Base-by-base conservation (phyloP, 23 tunicate species). In the Trididemnum nubilum region DNA sequence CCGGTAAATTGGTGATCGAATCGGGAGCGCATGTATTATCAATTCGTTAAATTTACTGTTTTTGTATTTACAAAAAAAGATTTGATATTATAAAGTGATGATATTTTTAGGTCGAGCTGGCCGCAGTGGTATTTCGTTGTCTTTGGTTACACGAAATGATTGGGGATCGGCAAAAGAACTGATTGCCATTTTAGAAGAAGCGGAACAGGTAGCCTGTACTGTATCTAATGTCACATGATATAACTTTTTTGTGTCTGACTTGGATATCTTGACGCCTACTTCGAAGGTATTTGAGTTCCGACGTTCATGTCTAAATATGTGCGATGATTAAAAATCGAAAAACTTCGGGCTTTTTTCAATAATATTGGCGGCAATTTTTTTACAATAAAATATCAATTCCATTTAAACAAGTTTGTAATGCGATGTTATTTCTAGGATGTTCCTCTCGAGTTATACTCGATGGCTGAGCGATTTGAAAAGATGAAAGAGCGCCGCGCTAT, bases 111-210 rank as follows among this genome's bases (percentile, higher is more conserved):
- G 91, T 44, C 72, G 97, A 1, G 97, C 97, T 61, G 97, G 97
- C 1, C 70, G 83, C 25, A 81, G 77, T 78, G 97, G 97, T 2
- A 54, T 57, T 1, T 82, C 97, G 24, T 51, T 92, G 30, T 81
- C 97, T 1, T 64, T 92, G 23, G 81, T 92, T 2, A 92, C 97
- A 44, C 78, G 91, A 37, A 73, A 72, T 33, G 97, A 91, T 49
- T 91, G 97, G 97, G 85, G 90, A 0, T 76, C 97, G 4, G 97
- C 97, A 3, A 91, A 81, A 63, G 90, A 85, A 38, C 73, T 91
- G 38, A 91, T 91, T 26, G 87, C 74, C 26, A 91, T 91, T 9
- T 75, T 91, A 30, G 91, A 80, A 60, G 87, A 85, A 76, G 97
- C 97, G 0, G 40, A 85, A 30, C 97, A 85, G 84, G 90, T 85